These are phyloP conservation scores for Penaeus chinensis DNA, from an alignment of 1,140 invertebrate species.

Conservation along the genomic window DNA sequence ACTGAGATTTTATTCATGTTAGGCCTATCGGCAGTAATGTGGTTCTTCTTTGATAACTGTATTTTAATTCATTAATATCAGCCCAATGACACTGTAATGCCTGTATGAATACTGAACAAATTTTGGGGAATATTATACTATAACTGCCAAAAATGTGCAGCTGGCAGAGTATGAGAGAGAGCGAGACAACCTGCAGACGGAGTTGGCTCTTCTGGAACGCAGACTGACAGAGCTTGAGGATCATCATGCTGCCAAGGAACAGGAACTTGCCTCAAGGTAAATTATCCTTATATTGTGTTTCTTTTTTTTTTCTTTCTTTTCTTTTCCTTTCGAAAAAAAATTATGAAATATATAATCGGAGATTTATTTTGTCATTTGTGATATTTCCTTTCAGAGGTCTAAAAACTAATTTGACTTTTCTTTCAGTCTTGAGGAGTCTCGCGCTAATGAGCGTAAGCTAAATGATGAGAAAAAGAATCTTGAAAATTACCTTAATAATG, in stretches of 20 bases:
- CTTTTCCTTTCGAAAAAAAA: too few relatives aligned
- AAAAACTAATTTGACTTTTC: background rate
- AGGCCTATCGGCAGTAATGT: too few relatives aligned
- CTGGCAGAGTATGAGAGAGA: conserved; percentile 62
- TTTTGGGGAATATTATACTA: background rate
- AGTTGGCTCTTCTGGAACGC: conserved; percentile 59
- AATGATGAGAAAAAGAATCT: conserved; percentile 63
- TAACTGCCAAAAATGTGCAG: conserved; percentile 17
- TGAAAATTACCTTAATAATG: conserved; percentile 62
- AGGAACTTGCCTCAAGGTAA: conserved; percentile 59
- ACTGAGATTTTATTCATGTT: too few relatives aligned
- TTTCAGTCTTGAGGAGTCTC: conserved; percentile 59
- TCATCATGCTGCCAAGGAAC: conserved; percentile 61
- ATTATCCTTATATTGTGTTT: too few relatives aligned
- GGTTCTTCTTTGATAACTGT: too few relatives aligned
- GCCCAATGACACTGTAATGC: too few relatives aligned
- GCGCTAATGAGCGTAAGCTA: conserved; percentile 59
- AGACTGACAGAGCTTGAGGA: conserved; percentile 61
- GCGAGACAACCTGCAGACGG: conserved; percentile 61
- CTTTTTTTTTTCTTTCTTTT: background rate
- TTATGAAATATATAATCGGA: too few relatives aligned
- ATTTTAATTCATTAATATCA: too few relatives aligned
- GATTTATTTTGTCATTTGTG: too few relatives aligned
- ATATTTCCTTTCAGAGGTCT: background rate
- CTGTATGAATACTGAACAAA: too few relatives aligned